Evolutionary conservation across 2,113 vertebrate genomes (phyloP).

Genomic region (Phodopus roborovskii): DNA sequence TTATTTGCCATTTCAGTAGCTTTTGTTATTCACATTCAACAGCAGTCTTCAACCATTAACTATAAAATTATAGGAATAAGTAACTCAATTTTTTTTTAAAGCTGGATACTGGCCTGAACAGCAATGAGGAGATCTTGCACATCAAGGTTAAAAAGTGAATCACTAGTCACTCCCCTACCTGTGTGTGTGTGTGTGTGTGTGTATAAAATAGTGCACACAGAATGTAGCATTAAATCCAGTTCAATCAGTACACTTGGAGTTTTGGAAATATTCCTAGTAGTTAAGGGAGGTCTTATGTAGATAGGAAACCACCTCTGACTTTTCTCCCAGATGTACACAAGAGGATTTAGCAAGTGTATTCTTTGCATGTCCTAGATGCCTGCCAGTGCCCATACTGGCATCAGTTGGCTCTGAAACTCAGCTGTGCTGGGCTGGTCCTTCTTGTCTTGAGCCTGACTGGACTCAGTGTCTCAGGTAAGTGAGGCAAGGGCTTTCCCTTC

Average conservation of each 20-base stretch:
- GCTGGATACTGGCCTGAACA: neutral
- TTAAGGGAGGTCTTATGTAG: neutral
- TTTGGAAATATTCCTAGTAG: neutral
- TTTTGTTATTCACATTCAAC: no score
- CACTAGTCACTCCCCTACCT: neutral
- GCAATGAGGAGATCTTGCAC: neutral
- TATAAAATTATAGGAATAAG: neutral
- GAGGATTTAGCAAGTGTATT: neutral
- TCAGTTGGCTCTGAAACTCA: slow-evolving; percentile 5
- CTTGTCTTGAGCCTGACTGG: slow-evolving; percentile 23
- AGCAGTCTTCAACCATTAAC: no score
- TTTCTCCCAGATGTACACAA: neutral
- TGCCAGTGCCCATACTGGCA: slow-evolving; percentile 24
- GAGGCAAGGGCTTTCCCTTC: neutral
- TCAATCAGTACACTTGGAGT: neutral
- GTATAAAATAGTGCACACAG: neutral
- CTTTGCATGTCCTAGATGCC: neutral
- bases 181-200: neutral
- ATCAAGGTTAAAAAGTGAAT: neutral
- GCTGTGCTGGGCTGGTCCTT: slow-evolving; percentile 30
- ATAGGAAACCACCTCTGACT: neutral
- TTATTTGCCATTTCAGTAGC: neutral
- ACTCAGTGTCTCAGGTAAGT: slow-evolving; percentile 61
- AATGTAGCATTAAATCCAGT: neutral
- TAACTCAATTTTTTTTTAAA: neutral